Evolutionary conservation across 2,113 vertebrate species (phyloP).

Genomic region (Gracilinanus agilis): DNA sequence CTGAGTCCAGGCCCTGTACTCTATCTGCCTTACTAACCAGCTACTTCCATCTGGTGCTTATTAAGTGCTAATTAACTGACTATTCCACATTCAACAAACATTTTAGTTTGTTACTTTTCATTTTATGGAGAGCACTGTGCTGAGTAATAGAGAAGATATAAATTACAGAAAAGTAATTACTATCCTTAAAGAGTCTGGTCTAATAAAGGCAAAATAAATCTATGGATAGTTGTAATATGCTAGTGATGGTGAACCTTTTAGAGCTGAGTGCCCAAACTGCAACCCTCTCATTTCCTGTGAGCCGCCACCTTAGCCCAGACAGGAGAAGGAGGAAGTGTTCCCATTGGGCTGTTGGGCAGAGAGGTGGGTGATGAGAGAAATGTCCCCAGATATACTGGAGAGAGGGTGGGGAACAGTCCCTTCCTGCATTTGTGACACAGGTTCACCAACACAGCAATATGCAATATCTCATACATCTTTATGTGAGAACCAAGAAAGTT

Average conservation of each 20-base stretch:
- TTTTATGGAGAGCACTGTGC: neutral
- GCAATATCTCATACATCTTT: neutral
- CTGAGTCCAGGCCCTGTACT: too few species aligned
- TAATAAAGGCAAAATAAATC: neutral
- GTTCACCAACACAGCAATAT: neutral
- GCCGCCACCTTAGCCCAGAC: too few species aligned
- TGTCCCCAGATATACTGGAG: too few species aligned
- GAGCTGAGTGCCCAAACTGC: too few species aligned
- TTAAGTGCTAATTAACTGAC: neutral
- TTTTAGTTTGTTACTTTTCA: neutral
- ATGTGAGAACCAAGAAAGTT: neutral
- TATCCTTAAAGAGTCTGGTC: neutral
- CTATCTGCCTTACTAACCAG: too few species aligned
- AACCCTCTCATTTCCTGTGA: too few species aligned
- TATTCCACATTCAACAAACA: neutral
- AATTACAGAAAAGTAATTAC: neutral
- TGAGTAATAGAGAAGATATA: neutral
- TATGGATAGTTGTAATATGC: neutral
- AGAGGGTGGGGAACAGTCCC: too few species aligned
- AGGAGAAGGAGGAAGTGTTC: too few species aligned
- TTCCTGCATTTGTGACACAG: too few species aligned
- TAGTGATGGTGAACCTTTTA: too few species aligned
- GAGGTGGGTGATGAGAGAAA: too few species aligned
- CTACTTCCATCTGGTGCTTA: neutral
- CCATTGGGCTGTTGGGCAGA: too few species aligned